Base-by-base conservation (phyloP, 2,113 vertebrate species). In the Hirundichthys speculiger region DNA sequence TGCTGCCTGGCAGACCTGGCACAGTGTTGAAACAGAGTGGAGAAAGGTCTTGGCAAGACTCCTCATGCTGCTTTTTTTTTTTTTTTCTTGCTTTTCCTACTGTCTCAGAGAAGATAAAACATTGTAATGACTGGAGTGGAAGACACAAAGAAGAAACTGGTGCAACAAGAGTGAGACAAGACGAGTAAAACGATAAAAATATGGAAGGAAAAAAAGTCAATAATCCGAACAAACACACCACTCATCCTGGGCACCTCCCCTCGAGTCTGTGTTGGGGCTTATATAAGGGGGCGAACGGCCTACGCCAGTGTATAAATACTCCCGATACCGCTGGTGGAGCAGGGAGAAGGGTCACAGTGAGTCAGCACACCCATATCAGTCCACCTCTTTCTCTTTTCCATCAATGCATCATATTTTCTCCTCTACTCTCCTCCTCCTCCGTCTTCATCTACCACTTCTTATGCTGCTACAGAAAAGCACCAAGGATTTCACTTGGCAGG, bases 231-330 rank as follows among this genome's bases (percentile, higher is more conserved):
- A 65, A 82, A 80, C n/a, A 58, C 34, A 20, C 42, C 74, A 60
- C 83, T 87, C 73, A 85, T 75, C 79, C 70, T 55, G 62, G 69
- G 74, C 67, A 47, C 68, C 71, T 74, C 75, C 79, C 70, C 56
- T 47, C 66, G 53, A 67, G 69, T 75, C 73, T 84, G 69, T 69
- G 65, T 75, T 67, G 48, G 66, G 64, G 54, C 83, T 91, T 90
- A 91, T 77, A 87, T 90, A 91, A 91, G 84, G 89, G 84, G 85
- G 66, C 64, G 72, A 69, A 52, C 89, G 75, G 58, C 89, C 89
- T 82, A 91, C 89, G 89, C 88, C 71, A 67, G 72, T 66, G 75
- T 90, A 91, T 84, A 90, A 90, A 91, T 91, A 91, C 85, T 80
- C 79, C 80, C 40, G 42, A 86, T 89, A 88, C 87, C 50, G 54